Evolutionary conservation across 2,113 vertebrate genomes (phyloP).

Genomic region (Dipodomys ordii): DNA sequence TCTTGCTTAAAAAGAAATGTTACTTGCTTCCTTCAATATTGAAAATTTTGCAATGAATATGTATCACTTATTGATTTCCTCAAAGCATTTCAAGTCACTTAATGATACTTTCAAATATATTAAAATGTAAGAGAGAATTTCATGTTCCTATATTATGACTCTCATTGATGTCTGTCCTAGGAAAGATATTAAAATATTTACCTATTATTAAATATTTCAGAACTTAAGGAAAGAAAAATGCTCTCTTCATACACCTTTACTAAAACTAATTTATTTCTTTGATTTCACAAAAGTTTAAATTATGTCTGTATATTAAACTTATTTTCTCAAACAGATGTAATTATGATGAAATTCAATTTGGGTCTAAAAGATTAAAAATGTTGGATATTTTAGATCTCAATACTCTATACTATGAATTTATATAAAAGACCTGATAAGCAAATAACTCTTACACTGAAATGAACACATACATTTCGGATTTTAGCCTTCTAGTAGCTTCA

Average conservation of each 20-base stretch:
- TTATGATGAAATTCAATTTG: not conserved
- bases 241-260: conserved; percentile 9
- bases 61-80: conserved; percentile 25
- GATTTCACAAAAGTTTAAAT: conserved; percentile 37
- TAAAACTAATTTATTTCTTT: conserved; percentile 29
- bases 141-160: not conserved
- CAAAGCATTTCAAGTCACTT: not conserved
- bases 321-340: not conserved
- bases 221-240: not conserved
- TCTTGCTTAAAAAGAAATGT: not conserved
- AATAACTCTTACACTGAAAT: not conserved
- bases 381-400: not conserved
- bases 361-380: not conserved
- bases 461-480: not conserved
- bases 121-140: not conserved
- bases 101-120: not conserved
- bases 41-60: not conserved
- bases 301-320: conserved; percentile 21
- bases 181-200: conserved; percentile 36
- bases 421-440: not conserved
- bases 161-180: not conserved
- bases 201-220: conserved; percentile 31
- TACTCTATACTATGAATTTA: not conserved
- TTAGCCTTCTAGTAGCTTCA: not conserved
- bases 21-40: not conserved